phyloP scores from a whole-genome alignment of 2,113 vertebrate genomes.

The Megaceryle torquata region DNA sequence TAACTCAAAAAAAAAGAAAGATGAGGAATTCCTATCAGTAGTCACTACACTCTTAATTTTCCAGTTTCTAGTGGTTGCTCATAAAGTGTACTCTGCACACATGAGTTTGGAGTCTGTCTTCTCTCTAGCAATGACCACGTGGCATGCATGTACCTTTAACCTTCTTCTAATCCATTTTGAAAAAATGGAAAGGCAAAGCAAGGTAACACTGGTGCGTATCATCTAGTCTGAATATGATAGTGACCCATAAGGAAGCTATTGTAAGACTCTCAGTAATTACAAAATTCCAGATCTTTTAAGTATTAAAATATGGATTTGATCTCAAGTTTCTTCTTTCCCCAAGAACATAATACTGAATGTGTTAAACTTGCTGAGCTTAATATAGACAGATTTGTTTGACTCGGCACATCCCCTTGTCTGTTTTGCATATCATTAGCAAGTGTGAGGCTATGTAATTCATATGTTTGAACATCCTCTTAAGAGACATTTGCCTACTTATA shows the following conservation, averaged over 20 bases:
- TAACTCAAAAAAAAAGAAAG: neutral
- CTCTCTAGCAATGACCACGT: neutral
- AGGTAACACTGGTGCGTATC: neutral
- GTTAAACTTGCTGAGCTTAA: neutral
- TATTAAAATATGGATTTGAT: neutral
- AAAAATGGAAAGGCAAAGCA: neutral
- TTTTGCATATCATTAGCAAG: neutral
- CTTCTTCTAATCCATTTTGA: neutral
- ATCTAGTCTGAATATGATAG: neutral
- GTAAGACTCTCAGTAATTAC: neutral
- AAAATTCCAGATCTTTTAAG: neutral
- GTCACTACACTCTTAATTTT: neutral
- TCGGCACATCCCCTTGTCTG: neutral
- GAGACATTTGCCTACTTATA: neutral
- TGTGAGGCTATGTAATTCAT: neutral
- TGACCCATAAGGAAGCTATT: neutral
- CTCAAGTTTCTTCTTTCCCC: neutral
- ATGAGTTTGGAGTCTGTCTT: neutral
- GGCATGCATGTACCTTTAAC: neutral
- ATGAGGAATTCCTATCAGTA: neutral
- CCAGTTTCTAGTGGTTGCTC: neutral
- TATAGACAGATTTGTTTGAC: neutral
- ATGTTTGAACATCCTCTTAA: neutral
- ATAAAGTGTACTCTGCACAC: fast-evolving
- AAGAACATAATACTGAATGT: neutral